These are phyloP conservation scores for Heterodera schachtii DNA, from an alignment of 1,140 invertebrate genomes.

Conservation along the genomic window DNA sequence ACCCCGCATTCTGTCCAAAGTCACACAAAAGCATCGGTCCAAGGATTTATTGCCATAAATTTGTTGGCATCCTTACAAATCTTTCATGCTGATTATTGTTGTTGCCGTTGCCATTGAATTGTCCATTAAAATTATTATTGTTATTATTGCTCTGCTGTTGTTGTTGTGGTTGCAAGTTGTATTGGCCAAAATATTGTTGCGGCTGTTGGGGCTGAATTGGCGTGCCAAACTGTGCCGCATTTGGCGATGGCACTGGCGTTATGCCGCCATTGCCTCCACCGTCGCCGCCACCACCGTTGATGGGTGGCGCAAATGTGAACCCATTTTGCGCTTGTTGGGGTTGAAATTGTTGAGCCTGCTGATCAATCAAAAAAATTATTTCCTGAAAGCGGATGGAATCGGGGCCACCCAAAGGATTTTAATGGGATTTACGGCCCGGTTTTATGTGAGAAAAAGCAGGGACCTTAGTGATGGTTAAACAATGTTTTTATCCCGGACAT, in stretches of 20 bases:
- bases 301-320: conserved; percentile 21
- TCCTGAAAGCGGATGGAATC: too few relatives aligned
- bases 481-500: too few relatives aligned
- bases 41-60: background rate
- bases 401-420: too few relatives aligned
- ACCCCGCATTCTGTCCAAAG: too few relatives aligned
- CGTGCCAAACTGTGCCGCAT: conserved; percentile 15
- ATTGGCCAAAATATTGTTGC: conserved; percentile 6
- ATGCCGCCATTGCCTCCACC: conserved; percentile 1
- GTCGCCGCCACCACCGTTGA: background rate
- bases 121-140: background rate
- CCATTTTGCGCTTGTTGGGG: conserved; percentile 28
- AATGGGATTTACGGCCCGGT: too few relatives aligned
- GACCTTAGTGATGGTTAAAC: too few relatives aligned
- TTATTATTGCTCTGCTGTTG: conserved; percentile 23
- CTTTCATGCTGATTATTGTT: background rate
- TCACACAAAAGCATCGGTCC: too few relatives aligned
- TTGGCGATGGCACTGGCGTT: conserved; percentile 6
- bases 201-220: conserved; percentile 19
- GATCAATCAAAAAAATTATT: conserved; percentile 24
- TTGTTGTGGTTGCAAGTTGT: conserved; percentile 6
- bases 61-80: conserved; percentile 7
- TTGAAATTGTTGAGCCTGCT: conserved; percentile 26
- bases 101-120: background rate
- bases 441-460: too few relatives aligned